Percentiles rank a stretch among this genome's conserved stretches.
These are phyloP conservation scores for Petromus typicus DNA, from an alignment of 2,113 vertebrate genomes.

Conservation along the genomic window DNA sequence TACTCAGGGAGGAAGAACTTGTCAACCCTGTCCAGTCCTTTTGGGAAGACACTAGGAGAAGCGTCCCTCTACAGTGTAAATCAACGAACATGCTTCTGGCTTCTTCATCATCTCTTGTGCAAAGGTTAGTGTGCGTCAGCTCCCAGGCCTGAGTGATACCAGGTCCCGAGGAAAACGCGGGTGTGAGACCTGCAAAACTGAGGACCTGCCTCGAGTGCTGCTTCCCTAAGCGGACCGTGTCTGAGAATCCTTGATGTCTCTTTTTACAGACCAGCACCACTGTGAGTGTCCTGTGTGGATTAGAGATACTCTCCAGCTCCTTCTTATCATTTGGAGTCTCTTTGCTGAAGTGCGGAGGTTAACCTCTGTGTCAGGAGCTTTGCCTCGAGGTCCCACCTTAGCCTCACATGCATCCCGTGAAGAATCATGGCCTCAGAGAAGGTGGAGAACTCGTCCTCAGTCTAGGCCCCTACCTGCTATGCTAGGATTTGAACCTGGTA, in stretches of 20 bases:
- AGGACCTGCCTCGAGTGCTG: not conserved
- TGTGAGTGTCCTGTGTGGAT: not conserved
- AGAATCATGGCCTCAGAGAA: not conserved
- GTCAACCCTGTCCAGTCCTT: not conserved
- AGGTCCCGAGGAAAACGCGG: not conserved
- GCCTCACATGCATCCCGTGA: not conserved
- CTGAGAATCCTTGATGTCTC: not conserved
- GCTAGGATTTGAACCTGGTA: not conserved
- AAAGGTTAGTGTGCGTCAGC: not conserved
- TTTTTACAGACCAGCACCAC: not conserved
- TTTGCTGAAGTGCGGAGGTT: not conserved
- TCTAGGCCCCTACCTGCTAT: not conserved
- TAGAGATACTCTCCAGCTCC: not conserved
- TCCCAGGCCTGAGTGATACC: not conserved
- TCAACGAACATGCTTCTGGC: not conserved
- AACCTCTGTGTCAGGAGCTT: not conserved
- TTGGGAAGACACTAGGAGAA: not conserved
- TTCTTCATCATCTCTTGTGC: not conserved
- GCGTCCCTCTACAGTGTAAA: not conserved
- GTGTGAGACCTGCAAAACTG: not conserved
- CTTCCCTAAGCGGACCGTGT: not conserved
- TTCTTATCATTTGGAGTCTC: not conserved
- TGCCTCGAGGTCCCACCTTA: not conserved
- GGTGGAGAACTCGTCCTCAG: not conserved
- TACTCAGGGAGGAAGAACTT: not conserved